Evolutionary conservation across 1,140 invertebrate species (phyloP).

Genomic region (Caenorhabditis brenneri): DNA sequence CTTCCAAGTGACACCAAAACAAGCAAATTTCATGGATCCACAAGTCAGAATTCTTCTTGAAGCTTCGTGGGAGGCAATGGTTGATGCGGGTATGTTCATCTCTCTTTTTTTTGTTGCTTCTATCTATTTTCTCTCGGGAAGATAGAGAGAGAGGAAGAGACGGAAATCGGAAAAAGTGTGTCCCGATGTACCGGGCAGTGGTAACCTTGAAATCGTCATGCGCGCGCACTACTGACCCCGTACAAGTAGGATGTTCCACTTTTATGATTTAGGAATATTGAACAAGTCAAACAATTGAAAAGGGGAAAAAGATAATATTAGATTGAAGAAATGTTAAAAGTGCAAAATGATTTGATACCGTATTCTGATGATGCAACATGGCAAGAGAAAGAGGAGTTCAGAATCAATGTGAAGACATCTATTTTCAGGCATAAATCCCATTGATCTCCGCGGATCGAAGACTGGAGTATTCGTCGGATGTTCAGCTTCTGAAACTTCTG

Average conservation of each 20-base stretch:
- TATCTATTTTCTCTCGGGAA: not conserved
- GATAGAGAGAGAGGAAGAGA: not conserved
- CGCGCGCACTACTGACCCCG: constrained; percentile 40
- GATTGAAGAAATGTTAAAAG: too few relatives aligned
- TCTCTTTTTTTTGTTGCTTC: not conserved
- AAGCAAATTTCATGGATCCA: constrained; percentile 93
- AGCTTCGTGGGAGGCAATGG: constrained; percentile 88
- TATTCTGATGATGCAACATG: too few relatives aligned
- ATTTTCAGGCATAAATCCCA: constrained; percentile 77
- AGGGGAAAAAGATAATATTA: not conserved
- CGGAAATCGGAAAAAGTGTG: constrained; percentile 44
- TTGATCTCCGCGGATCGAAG: constrained; percentile 70
- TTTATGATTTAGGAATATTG: constrained; percentile 36
- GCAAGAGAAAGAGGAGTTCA: too few relatives aligned
- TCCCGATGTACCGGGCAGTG: constrained; percentile 8
- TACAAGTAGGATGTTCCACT: constrained; percentile 24
- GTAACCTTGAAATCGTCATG: constrained; percentile 28
- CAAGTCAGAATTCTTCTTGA: constrained; percentile 89
- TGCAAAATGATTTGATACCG: too few relatives aligned
- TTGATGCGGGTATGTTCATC: constrained; percentile 82
- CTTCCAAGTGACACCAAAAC: constrained; percentile 73
- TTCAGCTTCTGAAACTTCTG: constrained; percentile 75
- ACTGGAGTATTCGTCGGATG: constrained; percentile 71
- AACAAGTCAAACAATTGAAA: constrained; percentile 39
- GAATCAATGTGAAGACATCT: not conserved